A percentile compares a stretch with the other conserved stretches of the same genome.
These are phyloP conservation scores for Clamator glandarius DNA, from an alignment of 2,797 vertebrate species.

Conservation along the genomic window DNA sequence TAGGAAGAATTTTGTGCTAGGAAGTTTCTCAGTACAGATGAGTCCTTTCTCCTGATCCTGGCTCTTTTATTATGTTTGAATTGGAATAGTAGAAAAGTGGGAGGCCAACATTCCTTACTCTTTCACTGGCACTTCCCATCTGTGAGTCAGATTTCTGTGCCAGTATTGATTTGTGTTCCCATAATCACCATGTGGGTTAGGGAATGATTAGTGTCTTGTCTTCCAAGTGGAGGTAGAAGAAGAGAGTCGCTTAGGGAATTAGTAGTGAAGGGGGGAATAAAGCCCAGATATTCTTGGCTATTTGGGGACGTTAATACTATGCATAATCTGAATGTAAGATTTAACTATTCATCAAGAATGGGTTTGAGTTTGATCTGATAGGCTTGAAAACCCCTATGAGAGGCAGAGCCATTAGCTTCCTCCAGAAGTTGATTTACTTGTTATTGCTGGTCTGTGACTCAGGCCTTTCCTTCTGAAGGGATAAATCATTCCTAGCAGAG, in stretches of 20 bases:
- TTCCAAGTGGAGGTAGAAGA: background rate
- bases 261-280: background rate
- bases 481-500: slow-evolving; percentile 71
- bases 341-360: background rate
- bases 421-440: slow-evolving; percentile 63
- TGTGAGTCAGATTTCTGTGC: slow-evolving; percentile 6
- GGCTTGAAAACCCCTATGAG: background rate
- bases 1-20: background rate
- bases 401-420: slow-evolving; percentile 39
- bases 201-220: background rate
- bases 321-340: background rate
- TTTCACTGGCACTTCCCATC: background rate
- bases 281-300: background rate
- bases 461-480: slow-evolving; percentile 62
- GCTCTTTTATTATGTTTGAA: background rate
- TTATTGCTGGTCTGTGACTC: slow-evolving; percentile 66
- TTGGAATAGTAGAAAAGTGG: background rate
- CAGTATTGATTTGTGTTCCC: background rate
- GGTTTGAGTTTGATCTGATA: background rate
- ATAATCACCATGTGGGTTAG: background rate
- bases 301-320: background rate
- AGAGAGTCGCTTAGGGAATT: background rate
- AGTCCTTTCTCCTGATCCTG: background rate
- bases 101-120: background rate
- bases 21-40: background rate